Evolutionary conservation across 2,113 vertebrate genomes (phyloP).

Genomic region (Heterotis niloticus): DNA sequence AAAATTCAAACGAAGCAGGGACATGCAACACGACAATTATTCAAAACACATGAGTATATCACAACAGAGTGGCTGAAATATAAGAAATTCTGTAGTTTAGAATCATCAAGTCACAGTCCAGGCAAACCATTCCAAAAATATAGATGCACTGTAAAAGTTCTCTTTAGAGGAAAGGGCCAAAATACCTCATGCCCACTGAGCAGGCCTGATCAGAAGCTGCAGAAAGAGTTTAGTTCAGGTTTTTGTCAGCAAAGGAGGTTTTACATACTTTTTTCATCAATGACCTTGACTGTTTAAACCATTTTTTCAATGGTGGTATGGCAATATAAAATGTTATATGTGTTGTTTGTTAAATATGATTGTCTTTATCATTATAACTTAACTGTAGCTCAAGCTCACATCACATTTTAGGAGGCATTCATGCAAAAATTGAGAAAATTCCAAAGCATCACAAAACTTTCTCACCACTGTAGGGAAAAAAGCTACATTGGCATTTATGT

Average conservation of each 20-base stretch:
- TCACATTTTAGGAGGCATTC: not conserved
- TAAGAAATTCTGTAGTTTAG: not conserved
- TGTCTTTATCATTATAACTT: not conserved
- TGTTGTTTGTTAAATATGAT: not conserved
- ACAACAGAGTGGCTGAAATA: not conserved
- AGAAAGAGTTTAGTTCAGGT: not conserved
- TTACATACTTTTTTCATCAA: not conserved
- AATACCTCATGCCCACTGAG: not conserved
- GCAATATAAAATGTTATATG: not conserved
- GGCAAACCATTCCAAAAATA: not conserved
- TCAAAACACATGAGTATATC: not conserved
- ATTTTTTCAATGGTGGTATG: not conserved
- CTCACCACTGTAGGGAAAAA: not conserved
- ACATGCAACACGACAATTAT: not conserved
- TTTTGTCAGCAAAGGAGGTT: not conserved
- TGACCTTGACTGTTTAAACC: not conserved
- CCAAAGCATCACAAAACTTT: not conserved
- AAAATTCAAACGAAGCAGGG: not conserved
- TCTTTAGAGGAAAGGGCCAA: not conserved
- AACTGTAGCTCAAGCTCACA: too few species aligned
- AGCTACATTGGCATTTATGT: too few species aligned
- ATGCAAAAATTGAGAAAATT: not conserved
- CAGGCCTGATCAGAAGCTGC: not conserved
- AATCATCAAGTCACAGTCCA: not conserved
- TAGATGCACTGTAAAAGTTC: not conserved